Evolutionary conservation across 2,888 invertebrate genomes (phyloP).

Genomic region (Augochlorella aurata): DNA sequence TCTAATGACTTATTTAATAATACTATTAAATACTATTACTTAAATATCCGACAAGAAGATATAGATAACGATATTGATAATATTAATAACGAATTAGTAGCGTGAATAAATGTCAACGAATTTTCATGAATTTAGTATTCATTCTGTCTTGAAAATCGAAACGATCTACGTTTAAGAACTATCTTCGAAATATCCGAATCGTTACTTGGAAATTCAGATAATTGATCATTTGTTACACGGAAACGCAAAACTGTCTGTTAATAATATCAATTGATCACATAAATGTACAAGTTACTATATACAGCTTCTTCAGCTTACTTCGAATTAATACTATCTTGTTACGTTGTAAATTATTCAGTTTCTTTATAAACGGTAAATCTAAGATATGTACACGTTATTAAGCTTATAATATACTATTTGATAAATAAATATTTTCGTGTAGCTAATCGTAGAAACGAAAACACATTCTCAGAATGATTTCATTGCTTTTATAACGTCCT

Average conservation of each 20-base stretch:
- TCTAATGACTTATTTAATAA: conserved; percentile 10
- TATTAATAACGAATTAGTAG: neutral
- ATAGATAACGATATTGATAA: neutral
- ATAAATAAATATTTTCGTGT: neutral
- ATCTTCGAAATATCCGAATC: neutral
- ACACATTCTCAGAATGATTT: neutral
- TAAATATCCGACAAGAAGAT: neutral
- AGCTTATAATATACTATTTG: neutral
- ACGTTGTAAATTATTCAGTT: conserved; percentile 3
- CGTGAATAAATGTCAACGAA: neutral
- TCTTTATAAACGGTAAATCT: neutral
- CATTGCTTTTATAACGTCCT: conserved; percentile 8
- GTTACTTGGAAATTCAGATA: neutral
- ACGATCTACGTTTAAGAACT: neutral
- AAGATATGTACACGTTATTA: conserved; percentile 8
- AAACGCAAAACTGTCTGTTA: neutral
- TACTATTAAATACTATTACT: neutral
- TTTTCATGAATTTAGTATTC: neutral
- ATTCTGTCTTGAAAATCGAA: neutral
- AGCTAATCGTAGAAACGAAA: conserved; percentile 5
- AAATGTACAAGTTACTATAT: neutral
- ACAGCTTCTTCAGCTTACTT: neutral
- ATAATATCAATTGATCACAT: neutral
- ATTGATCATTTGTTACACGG: neutral
- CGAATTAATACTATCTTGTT: neutral